Evolutionary conservation across 1,140 invertebrate species (phyloP).

Genomic region (Drosophila auraria): DNA sequence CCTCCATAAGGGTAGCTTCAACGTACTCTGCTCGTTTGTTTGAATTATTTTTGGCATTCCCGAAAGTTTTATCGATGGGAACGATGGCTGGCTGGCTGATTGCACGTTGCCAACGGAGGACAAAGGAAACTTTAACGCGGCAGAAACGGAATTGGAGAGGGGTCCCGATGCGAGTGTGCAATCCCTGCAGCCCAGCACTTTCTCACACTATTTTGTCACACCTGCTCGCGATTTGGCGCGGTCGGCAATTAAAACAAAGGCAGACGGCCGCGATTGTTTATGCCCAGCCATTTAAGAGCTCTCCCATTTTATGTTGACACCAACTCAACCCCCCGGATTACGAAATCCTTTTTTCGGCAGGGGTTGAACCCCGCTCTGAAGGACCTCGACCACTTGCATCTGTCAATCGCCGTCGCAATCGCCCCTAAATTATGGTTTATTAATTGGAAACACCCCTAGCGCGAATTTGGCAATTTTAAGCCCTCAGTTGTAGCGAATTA

Average conservation of each 20-base stretch:
- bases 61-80: slow-evolving; percentile 60
- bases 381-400: slow-evolving; percentile 70
- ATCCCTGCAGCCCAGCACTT: slow-evolving; percentile 30
- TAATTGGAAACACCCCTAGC: slow-evolving; percentile 60
- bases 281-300: slow-evolving; percentile 39
- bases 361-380: slow-evolving; percentile 34
- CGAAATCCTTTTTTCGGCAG: slow-evolving; percentile 31
- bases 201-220: slow-evolving; percentile 73
- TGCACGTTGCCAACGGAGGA: slow-evolving; percentile 47
- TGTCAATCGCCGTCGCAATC: slow-evolving; percentile 71
- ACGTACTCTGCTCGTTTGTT: slow-evolving; percentile 29
- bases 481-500: slow-evolving; percentile 24
- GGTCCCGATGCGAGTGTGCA: slow-evolving; percentile 17
- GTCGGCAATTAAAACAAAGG: slow-evolving; percentile 54
- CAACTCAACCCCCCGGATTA: slow-evolving; percentile 55
- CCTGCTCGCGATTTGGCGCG: slow-evolving; percentile 37
- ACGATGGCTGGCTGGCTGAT: slow-evolving; percentile 33
- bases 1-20: slow-evolving; percentile 55
- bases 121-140: slow-evolving; percentile 57
- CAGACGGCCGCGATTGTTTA: slow-evolving; percentile 56
- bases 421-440: slow-evolving; percentile 76
- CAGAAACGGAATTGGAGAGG: slow-evolving; percentile 13
- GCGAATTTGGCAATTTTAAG: slow-evolving; percentile 26
- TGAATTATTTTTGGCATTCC: slow-evolving; percentile 54
- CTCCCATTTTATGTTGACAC: slow-evolving; percentile 76